Conservation (phyloP, 2,113 vertebrate species). For the Delphinus delphis region DNA sequence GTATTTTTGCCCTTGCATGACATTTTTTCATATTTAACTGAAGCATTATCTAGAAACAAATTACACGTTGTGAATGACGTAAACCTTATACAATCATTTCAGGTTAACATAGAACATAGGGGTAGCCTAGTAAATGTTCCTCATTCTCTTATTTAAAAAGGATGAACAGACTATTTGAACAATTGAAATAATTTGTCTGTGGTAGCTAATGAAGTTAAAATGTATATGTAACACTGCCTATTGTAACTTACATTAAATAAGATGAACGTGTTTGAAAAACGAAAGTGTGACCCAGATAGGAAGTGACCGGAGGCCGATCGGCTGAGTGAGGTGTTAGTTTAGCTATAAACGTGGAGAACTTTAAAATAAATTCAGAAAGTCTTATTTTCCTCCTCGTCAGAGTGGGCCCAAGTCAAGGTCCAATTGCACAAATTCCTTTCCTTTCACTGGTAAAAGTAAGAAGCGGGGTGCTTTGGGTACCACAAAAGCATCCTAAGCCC, state of each 20-base stretch:
- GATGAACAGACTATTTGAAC: background rate
- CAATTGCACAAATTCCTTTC: accelerated
- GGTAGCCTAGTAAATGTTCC: accelerated
- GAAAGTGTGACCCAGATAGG: accelerated
- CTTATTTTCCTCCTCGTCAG: background rate
- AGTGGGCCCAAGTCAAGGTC: accelerated
- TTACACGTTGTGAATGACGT: accelerated
- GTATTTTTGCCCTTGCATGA: accelerated
- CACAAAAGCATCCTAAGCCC: background rate
- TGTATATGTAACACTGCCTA: background rate
- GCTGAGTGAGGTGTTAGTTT: background rate
- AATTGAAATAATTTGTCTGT: background rate
- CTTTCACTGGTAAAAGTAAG: accelerated
- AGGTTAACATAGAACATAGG: background rate
- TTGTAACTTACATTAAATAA: background rate
- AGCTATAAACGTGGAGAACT: background rate
- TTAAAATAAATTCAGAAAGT: accelerated
- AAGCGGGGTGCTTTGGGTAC: accelerated
- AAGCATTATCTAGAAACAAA: background rate
- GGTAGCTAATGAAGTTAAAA: background rate
- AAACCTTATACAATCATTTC: background rate
- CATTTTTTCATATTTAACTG: background rate
- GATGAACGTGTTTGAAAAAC: background rate
- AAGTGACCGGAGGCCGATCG: accelerated
- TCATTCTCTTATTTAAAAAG: background rate